These are phyloP conservation scores for Neostethus bicornis DNA, from an alignment of 2,797 vertebrate species.

Conservation along the genomic window DNA sequence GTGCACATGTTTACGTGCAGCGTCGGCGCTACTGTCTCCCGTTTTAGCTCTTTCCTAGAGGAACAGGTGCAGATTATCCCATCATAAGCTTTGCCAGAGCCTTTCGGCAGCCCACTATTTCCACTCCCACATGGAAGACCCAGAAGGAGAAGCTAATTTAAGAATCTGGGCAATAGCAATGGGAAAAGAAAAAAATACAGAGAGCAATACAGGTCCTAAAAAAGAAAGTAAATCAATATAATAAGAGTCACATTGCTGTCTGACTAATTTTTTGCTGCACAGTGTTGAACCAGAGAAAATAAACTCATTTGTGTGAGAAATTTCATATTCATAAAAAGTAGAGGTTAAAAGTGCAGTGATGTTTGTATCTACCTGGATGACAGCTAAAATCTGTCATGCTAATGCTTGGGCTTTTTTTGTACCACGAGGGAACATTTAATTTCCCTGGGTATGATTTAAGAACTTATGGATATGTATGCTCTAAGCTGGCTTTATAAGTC, in stretches of 20 bases:
- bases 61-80: conserved; percentile 80
- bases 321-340: conserved; percentile 7
- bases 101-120: conserved; percentile 71
- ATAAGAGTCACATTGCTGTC: conserved; percentile 35
- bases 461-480: conserved; percentile 58
- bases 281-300: conserved; percentile 8
- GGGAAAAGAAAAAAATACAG: conserved; percentile 46
- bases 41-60: conserved; percentile 70
- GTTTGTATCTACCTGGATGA: conserved; percentile 38
- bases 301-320: not conserved
- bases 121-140: conserved; percentile 72
- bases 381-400: conserved; percentile 49
- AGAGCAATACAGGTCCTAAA: conserved; percentile 14
- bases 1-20: conserved; percentile 38
- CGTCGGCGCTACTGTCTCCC: conserved; percentile 51
- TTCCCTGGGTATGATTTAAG: conserved; percentile 58
- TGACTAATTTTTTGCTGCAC: not conserved
- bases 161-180: conserved; percentile 58
- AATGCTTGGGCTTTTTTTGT: conserved; percentile 52
- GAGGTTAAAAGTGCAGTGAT: conserved; percentile 40
- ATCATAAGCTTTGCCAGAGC: conserved; percentile 71
- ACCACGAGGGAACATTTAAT: conserved; percentile 52
- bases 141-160: conserved; percentile 70
- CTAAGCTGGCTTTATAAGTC: conserved; percentile 66
- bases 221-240: conserved; percentile 22